Conservation (phyloP, 2,797 vertebrate genomes). For the Neosalanx taihuensis region DNA sequence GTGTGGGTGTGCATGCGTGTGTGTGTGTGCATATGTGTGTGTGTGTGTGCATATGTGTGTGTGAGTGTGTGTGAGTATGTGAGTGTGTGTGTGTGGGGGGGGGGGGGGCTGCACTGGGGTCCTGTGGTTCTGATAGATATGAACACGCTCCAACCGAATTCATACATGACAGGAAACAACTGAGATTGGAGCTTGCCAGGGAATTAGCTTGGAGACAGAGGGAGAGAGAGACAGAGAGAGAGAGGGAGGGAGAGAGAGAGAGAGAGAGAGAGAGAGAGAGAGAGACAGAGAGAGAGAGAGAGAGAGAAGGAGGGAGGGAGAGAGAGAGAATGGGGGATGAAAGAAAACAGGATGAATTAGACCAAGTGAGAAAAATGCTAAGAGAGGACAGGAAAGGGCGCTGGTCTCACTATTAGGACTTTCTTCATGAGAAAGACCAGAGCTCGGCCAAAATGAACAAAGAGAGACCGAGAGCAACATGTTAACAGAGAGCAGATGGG, state of each 20-base stretch:
- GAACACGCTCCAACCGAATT: constrained; percentile 26
- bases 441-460: neutral
- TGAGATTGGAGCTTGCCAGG: constrained; percentile 35
- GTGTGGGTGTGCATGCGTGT: constrained; percentile 14
- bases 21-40: neutral
- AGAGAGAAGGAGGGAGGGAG: neutral
- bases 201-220: neutral
- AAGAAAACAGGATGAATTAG: neutral
- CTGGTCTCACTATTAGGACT: no score
- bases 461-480: neutral
- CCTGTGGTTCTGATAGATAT: constrained; percentile 21
- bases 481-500: constrained; percentile 12
- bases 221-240: neutral
- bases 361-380: neutral
- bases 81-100: neutral
- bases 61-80: neutral
- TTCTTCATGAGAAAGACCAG: no score
- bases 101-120: neutral
- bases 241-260: neutral
- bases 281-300: neutral
- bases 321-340: neutral
- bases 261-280: no score
- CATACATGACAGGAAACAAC: constrained; percentile 45
- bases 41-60: neutral
- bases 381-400: neutral